A percentile compares a stretch with the other conserved stretches of the same genome.
phyloP scores from a whole-genome alignment of 2,888 invertebrate genomes.

The Gastracanthus pulcherrimus region DNA sequence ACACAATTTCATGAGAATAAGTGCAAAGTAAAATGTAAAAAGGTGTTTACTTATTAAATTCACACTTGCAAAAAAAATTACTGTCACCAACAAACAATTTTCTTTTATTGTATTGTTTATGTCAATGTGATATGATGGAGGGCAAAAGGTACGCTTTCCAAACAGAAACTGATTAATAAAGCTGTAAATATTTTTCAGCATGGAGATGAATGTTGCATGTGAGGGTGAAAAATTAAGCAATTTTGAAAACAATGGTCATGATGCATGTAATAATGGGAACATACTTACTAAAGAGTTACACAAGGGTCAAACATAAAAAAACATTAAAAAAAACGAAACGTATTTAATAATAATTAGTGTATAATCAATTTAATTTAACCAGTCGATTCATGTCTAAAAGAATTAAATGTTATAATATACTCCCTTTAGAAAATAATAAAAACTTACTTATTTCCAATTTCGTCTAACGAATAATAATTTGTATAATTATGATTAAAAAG shows the following conservation, averaged over 20 bases:
- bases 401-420: too few relatives aligned
- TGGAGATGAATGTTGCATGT: not conserved
- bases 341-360: conserved; percentile 15
- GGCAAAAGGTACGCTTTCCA: too few relatives aligned
- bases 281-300: not conserved
- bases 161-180: not conserved
- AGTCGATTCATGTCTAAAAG: not conserved
- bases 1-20: too few relatives aligned
- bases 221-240: conserved; percentile 17
- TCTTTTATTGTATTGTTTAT: too few relatives aligned
- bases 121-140: too few relatives aligned
- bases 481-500: not conserved
- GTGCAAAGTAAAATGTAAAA: too few relatives aligned
- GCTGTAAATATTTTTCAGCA: conserved; percentile 20
- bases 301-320: not conserved
- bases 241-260: conserved; percentile 16
- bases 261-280: conserved; percentile 1
- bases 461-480: not conserved
- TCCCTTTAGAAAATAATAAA: too few relatives aligned
- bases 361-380: conserved; percentile 52
- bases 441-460: not conserved
- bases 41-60: not conserved
- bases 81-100: too few relatives aligned
- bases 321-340: not conserved
- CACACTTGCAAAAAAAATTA: too few relatives aligned